Evolutionary conservation across 2,888 invertebrate species (phyloP).

Genomic region (Chloroclystis v-ata): DNA sequence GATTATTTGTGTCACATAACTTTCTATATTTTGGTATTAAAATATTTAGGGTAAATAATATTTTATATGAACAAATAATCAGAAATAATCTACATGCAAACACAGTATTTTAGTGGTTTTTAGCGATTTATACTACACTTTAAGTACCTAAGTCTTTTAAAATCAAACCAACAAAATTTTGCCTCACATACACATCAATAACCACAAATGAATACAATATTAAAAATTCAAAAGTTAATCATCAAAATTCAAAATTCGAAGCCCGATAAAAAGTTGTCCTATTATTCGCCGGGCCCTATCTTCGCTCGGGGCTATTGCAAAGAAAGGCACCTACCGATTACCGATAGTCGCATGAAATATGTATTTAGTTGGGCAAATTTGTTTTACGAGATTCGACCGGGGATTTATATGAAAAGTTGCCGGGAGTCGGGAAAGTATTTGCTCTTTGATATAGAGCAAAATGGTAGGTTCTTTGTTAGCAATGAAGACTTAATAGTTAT

Average conservation of each 20-base stretch:
- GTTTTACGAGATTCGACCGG: constrained; percentile 16
- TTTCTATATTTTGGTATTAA: no score
- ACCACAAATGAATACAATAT: no score
- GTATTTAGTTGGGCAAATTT: constrained; percentile 61
- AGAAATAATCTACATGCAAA: no score
- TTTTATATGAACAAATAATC: no score
- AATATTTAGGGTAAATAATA: no score
- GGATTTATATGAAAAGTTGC: constrained; percentile 11
- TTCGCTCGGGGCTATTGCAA: constrained; percentile 3
- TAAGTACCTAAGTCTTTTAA: no score
- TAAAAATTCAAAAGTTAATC: background rate
- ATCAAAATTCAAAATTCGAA: background rate
- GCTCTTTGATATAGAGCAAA: constrained; percentile 1
- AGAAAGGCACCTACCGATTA: constrained; percentile 25
- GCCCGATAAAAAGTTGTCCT: constrained; percentile 25
- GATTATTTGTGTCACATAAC: no score
- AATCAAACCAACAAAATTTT: no score
- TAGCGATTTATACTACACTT: no score
- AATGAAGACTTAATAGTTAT: no score
- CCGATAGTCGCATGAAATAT: constrained; percentile 63
- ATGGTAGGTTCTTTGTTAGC: background rate
- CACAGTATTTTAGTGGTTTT: no score
- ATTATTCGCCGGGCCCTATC: constrained; percentile 3
- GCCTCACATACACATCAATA: no score
- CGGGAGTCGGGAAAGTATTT: constrained; percentile 1